phyloP scores from a whole-genome alignment of 2,113 vertebrate species.

The Halcyon malimbica region DNA sequence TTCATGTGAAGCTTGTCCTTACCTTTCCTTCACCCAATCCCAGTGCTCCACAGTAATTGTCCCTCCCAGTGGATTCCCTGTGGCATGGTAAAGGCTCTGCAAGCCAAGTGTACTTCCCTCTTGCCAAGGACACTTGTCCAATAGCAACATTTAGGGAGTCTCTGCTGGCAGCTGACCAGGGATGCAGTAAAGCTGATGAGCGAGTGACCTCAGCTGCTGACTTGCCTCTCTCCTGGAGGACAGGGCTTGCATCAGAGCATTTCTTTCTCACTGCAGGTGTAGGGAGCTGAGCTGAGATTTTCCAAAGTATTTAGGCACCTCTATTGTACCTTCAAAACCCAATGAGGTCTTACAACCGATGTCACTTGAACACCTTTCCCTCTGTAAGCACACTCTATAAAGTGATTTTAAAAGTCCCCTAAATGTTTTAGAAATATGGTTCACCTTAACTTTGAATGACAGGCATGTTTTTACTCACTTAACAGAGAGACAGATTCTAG shows the following conservation, averaged over 20 bases:
- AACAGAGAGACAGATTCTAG: not conserved
- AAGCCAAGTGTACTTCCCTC: not conserved
- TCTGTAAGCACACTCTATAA: not conserved
- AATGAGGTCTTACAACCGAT: not conserved
- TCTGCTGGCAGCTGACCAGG: not conserved
- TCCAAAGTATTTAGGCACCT: not conserved
- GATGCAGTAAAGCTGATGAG: constrained; percentile 16
- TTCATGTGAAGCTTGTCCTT: rapidly evolving
- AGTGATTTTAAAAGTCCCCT: not conserved
- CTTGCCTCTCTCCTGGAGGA: not conserved
- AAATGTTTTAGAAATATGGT: not conserved
- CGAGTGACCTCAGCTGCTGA: not conserved
- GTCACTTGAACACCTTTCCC: not conserved
- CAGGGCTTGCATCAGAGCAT: not conserved
- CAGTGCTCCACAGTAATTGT: not conserved
- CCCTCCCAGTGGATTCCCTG: not conserved
- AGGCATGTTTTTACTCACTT: not conserved
- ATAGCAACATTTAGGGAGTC: not conserved
- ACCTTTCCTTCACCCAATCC: not conserved
- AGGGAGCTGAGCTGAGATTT: not conserved
- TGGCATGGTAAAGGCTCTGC: not conserved
- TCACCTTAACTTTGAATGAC: not conserved
- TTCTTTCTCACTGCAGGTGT: not conserved
- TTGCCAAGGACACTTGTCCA: not conserved
- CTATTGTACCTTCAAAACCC: not conserved